Base-by-base conservation (phyloP, 1,140 invertebrate species). In the Megathymus violae region DNA sequence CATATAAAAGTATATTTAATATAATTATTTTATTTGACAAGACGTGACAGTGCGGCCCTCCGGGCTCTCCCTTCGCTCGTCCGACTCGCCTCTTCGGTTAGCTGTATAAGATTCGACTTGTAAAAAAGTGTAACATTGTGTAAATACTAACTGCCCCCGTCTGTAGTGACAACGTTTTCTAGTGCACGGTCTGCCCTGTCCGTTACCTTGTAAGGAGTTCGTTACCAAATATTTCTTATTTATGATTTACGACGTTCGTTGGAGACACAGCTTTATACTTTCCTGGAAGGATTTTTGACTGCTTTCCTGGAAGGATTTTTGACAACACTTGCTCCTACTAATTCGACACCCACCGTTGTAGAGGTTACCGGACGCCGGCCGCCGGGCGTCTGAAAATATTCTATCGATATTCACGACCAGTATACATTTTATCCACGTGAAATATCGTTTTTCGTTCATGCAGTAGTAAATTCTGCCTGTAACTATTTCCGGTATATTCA, bases 211-310 rank as follows among this genome's bases (percentile, higher is more conserved):
- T 90, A 90, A 90, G 88, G 77, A 86, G 80, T 91, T 88, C 67
- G 88, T 91, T 91, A 91, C 88, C 88, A 91, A 91, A 90, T 91
- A 91, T 89, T 82, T 88, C 81, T 85, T 86, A 85, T 89, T 85
- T 89, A 86, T 88, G 79, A 68, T 78, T 69, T 78, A 74, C 71
- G 73, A 77, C 74, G 61, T 69, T 73, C 58, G 61, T 47, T 31
- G 60, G 66, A 68, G 65, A 41, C 61, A 60, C 69, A 58, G 64
- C 54, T 65, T 46, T 65, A 43, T 54, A 62, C 60, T 67, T 14
- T 61, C 56, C 34, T 11, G 10, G 41, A 41, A 17, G 36, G 36
- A 67, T 68, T 16, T 13, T 58, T 25, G 43, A 38, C n/a, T n/a
- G n/a, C n/a, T n/a, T n/a, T n/a, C n/a, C n/a, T n/a, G n/a, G n/a